These are phyloP conservation scores for Dipodomys merriami DNA, from an alignment of 2,113 vertebrate species.

Conservation along the genomic window DNA sequence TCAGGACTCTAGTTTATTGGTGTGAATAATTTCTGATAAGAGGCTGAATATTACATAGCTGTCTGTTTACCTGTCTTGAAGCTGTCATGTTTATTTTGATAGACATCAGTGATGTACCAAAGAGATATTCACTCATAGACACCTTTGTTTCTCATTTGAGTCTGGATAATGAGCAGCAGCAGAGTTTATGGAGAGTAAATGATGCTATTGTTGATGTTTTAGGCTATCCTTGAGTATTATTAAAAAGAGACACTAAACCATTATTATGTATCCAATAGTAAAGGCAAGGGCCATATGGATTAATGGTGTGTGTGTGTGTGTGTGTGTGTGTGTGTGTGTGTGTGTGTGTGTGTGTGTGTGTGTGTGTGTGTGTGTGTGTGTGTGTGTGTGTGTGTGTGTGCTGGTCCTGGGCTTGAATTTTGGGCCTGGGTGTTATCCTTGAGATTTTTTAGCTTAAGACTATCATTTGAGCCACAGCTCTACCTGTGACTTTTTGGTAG, in stretches of 20 bases:
- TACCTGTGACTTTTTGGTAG: no score
- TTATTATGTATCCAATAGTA: slow-evolving; percentile 32
- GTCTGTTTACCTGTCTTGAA: slow-evolving; percentile 48
- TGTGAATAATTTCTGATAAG: slow-evolving; percentile 64
- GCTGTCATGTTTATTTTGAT: slow-evolving; percentile 52
- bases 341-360: neutral
- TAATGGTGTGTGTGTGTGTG: neutral
- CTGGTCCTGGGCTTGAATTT: no score
- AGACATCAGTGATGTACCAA: slow-evolving; percentile 62
- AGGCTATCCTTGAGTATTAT: slow-evolving; percentile 36
- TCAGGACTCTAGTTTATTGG: slow-evolving; percentile 63
- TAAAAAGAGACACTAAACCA: slow-evolving; percentile 31
- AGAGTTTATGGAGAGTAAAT: slow-evolving; percentile 49
- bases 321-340: neutral
- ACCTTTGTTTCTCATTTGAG: slow-evolving; percentile 52
- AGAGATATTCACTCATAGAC: slow-evolving; percentile 55
- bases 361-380: neutral
- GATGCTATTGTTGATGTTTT: slow-evolving; percentile 21
- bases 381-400: neutral
- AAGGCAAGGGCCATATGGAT: neutral
- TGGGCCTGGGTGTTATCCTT: no score
- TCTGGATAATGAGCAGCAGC: slow-evolving; percentile 50
- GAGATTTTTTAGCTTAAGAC: no score
- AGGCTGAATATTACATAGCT: slow-evolving; percentile 59
- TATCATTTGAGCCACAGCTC: no score